These are phyloP conservation scores for Phaedon cochleariae DNA, from an alignment of 2,888 invertebrate genomes.

Conservation along the genomic window DNA sequence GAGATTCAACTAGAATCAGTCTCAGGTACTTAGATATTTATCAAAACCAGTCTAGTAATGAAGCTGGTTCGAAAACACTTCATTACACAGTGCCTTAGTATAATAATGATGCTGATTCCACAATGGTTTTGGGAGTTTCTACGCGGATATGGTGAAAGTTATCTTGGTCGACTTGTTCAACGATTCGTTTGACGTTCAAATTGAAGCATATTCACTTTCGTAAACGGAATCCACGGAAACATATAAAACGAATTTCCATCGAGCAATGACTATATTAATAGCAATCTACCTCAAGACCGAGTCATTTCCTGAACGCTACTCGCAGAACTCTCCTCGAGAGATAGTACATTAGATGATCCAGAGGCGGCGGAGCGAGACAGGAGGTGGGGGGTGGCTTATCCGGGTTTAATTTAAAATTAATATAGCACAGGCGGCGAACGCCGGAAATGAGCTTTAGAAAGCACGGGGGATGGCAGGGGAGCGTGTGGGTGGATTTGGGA, in stretches of 20 bases:
- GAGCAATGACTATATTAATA: conserved; percentile 58
- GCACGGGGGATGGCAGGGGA: conserved; percentile 46
- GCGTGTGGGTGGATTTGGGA: conserved; percentile 34
- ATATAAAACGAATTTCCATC: conserved; percentile 55
- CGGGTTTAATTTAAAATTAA: conserved; percentile 77
- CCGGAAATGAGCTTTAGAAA: conserved; percentile 76
- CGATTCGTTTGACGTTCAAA: too few species aligned
- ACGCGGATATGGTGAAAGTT: too few species aligned
- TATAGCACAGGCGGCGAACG: conserved; percentile 72
- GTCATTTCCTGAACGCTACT: conserved; percentile 57
- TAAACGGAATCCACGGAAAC: too few species aligned
- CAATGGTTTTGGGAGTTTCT: too few species aligned
- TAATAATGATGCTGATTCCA: too few species aligned
- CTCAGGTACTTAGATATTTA: too few species aligned
- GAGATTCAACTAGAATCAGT: too few species aligned
- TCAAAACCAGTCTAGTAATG: too few species aligned
- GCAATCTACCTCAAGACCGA: conserved; percentile 60
- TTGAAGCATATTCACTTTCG: too few species aligned
- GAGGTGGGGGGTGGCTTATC: conserved; percentile 62
- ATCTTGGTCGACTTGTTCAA: too few species aligned
- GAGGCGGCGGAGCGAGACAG: conserved; percentile 44
- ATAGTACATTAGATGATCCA: conserved; percentile 60
- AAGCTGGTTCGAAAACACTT: too few species aligned
- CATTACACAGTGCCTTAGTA: too few species aligned
- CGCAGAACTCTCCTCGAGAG: conserved; percentile 49